Base-by-base conservation (phyloP, 2,888 invertebrate genomes). In the Synanthedon tipuliformis region DNA sequence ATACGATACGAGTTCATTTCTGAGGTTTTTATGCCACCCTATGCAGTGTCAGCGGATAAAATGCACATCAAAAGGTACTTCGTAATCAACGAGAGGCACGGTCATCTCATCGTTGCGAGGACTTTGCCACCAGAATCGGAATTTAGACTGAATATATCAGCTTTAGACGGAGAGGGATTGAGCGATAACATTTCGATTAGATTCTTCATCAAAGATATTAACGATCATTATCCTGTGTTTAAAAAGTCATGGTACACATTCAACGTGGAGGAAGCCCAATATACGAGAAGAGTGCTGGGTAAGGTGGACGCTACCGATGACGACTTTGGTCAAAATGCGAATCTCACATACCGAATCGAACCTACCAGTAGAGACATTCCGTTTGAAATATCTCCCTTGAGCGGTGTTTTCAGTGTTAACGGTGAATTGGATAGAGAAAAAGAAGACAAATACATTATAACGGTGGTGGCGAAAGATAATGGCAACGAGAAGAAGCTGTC, bases 141-240 rank as follows among this genome's bases (percentile, higher is more conserved):
- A 68, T 92, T 95, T 59, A 85, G 91, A 54, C 75, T 96, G 3
- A 93, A 94, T 63, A 87, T 95, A 4, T 90, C 93, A 0, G 95
- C 94, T 1, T 84, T 89, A 13, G 96, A 96, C 71, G 89, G 91
- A 0, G 95, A 93, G 4, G 93, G 92, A 3, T 75, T 95, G 3
- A 90, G 89, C 60, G 94, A 95, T 61, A 88, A 89, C 52, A 89
- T 94, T 1, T 90, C 90, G 5, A 75, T 95, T 3, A 89, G 92
- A 60, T 88, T 96, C n/a, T 90, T 90, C 51, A 89, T 95, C 0
- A 90, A 90, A 64, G 95, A 95, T 66, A 90, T 95, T 0, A 96
- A 96, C 72, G 93, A 96, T 63, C 95, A 96, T 70, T 90, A 92
- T 4, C 96, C 96, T 0, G 90, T 92, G 58, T 96, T 96, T 60